Base-by-base conservation (phyloP, 2,113 vertebrate species). In the Camelus dromedarius region DNA sequence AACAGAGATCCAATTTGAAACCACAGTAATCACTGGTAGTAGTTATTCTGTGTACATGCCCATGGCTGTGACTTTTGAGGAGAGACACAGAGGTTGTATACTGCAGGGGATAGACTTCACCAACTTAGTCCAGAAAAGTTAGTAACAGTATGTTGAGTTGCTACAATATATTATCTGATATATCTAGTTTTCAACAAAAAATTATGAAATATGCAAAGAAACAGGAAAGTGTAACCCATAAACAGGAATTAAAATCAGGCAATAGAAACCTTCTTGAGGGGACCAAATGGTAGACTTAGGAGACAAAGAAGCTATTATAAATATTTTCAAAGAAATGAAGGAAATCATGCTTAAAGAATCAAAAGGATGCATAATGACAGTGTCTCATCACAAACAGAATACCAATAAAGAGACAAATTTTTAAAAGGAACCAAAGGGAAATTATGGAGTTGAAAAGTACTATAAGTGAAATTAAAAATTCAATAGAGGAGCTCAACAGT, bases 241-340 rank as follows among this genome's bases (percentile, higher is more conserved):
- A 97, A 95, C 18, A 70, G 52, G 42, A 56, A 28, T 38, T 38
- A 52, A 70, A 52, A 91, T n/a, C 30, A 87, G 46, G 64, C 50
- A 91, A 91, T 50, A 95, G 48, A 85, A 89, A 89, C 18, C 95
- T 22, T 35, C 90, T 84, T 26, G 14, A 70, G 35, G 60, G 52
- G 18, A 12, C 56, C 76, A 97, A 60, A 88, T 89, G 22, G 32
- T 95, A 38, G n/a, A 77, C 24, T 90, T 77, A 69, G 42, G 93
- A 69, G 20, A 91, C 30, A 94, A 94, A 95, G 76, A 7, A 82
- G 60, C 38, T 86, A 50, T 77, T 96, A 52, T 32, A 82, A 86
- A 95, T 64, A 89, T 72, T 60, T 82, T 93, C 75, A 91, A 96
- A 96, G 24, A 97, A 90, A 56, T 87, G 54, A 90, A 56, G 50